phyloP scores from a whole-genome alignment of 2,113 vertebrate genomes.

The Cyanoderma ruficeps region DNA sequence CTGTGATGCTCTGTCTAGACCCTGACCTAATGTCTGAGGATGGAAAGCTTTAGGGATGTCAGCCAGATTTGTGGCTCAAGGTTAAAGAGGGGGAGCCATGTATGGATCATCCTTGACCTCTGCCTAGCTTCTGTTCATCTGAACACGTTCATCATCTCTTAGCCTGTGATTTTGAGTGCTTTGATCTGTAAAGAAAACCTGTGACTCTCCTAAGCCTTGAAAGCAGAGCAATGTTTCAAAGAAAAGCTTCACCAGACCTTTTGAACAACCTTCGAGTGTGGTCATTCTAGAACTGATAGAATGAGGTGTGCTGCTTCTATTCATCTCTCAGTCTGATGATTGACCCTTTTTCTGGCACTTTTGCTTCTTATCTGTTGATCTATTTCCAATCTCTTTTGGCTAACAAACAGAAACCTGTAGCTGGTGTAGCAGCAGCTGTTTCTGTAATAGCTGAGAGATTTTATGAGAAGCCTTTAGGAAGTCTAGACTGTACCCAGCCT shows the following conservation, averaged over 20 bases:
- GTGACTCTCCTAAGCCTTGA: neutral
- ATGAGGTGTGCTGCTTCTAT: neutral
- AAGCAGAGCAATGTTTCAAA: neutral
- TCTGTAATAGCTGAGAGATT: neutral
- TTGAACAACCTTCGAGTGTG: neutral
- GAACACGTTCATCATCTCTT: neutral
- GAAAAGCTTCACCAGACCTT: neutral
- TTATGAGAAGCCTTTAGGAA: neutral
- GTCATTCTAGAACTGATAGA: neutral
- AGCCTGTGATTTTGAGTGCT: neutral
- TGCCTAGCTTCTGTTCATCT: neutral
- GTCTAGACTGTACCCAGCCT: neutral
- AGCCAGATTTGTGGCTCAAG: neutral
- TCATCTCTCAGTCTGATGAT: neutral
- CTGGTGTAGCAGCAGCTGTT: neutral
- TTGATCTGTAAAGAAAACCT: neutral
- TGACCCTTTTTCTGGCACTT: neutral
- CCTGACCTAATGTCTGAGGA: fast-evolving
- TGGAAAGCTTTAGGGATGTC: neutral
- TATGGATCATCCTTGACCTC: neutral
- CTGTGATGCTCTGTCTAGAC: neutral
- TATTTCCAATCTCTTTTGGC: neutral
- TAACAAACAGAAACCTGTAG: neutral
- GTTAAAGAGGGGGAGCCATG: neutral
- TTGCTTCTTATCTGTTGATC: neutral